Evolutionary conservation across 2,888 invertebrate genomes (phyloP), one percentile per base, ranked within the genome.

Genomic region (Cataglyphis altisquamis): DNA sequence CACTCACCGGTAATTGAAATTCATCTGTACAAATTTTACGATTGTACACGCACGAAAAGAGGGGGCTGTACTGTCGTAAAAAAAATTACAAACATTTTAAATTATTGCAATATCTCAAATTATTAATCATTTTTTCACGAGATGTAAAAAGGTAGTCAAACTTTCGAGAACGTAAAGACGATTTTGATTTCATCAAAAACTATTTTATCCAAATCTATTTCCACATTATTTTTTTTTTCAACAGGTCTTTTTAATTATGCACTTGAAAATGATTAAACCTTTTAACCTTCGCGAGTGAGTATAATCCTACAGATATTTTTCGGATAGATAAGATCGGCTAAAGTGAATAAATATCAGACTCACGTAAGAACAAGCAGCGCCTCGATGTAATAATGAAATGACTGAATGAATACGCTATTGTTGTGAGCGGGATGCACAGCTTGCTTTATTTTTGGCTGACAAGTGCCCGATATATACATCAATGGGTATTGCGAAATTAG

Each of bases 391-490:
- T 70, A 70, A 72, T 60, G 36, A 72, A n/a, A 12, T 15, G 32
- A 32, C 60, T 77, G 41, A 48, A 8, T 39, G 41, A 41, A 66
- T 41, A 57, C 39, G 39, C 41, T 25, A 60, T 67, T 77, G 36
- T 72, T 45, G n/a, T 52, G 45, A 15, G 57, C 57, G 45, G 45
- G 73, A 72, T 60, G 72, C 73, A 60, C 29, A 21, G 78, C 73
- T 60, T 60, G 60, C 32, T 80, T 80, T 80, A 80, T 80, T 80
- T 80, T 80, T 60, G 73, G 32, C 41, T 45, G 73, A 45, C 60
- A 73, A 80, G 45, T 73, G 39, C 57, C 41, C 45, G 48, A 70
- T 48, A 41, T 48, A 41, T 39, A 39, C 9, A 1, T 6, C n/a
- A 78, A 57, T 32, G 41, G 39, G 32, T 60, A 32, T 60, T 60